Base-by-base conservation (phyloP, 2,797 vertebrate genomes). In the Podargus strigoides region DNA sequence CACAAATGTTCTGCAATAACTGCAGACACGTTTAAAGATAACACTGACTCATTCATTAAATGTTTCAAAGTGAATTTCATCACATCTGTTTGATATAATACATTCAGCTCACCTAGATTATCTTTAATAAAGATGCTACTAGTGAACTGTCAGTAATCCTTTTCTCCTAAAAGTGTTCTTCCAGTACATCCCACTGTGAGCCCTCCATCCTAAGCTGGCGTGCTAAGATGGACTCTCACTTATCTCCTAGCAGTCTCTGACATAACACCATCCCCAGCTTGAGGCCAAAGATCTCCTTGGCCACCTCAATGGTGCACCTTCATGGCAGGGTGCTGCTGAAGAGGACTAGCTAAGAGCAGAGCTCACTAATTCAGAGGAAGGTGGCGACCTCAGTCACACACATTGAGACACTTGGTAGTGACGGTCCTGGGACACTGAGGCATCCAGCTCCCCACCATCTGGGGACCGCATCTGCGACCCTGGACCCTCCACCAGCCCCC, bases 251-350 rank as follows among this genome's bases (percentile, higher is more conserved):
- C 50, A n/a, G 32, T 23, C 42, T 80, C 59, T 20, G 59, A 52
- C 0, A 0, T 37, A 59, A 52, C 28, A 44, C 37, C 59, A 44
- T 12, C 44, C 28, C 59, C 28, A 50, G 27, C 32, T 37, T 4
- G 9, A 42, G 42, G 42, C 12, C 50, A 47, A 55, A 56, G 32
- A 44, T 16, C 20, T 52, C 44, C 59, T 23, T 24, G 44, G 19
- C 37, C 27, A 15, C 28, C 19, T 52, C 37, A 44, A 9, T 0
- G 1, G 37, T 10, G 16, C 23, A 67, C 11, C 52, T 24, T 28
- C 37, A 17, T 1, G 4, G 44, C 44, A 37, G n/a, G 42, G 50
- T n/a, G 58, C 56, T 56, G 49, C 42, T 50, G 52, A 64, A 27
- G 58, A 32, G 36, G 42, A 41, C 50, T 6, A 36, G 32, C 36